These are phyloP conservation scores for Arvicanthis niloticus DNA, from an alignment of 2,113 vertebrate genomes.

Conservation along the genomic window DNA sequence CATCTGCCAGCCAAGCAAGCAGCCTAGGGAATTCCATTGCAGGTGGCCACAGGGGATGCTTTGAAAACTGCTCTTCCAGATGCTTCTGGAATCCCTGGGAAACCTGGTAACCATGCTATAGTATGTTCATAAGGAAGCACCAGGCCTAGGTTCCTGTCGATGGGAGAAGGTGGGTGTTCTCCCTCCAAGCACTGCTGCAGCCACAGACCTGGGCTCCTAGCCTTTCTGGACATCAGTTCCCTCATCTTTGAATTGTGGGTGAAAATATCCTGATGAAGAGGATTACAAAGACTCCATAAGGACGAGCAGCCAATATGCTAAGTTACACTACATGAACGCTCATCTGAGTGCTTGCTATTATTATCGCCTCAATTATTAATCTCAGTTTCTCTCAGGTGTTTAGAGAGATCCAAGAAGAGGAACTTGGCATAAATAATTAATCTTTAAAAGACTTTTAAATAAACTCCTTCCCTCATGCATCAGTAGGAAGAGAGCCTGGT, in stretches of 20 bases:
- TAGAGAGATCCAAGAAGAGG: background rate
- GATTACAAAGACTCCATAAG: background rate
- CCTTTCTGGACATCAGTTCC: background rate
- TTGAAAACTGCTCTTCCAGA: slow-evolving; percentile 35
- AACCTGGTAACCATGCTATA: background rate
- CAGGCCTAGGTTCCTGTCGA: background rate
- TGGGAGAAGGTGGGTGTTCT: background rate
- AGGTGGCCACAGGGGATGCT: slow-evolving; percentile 16
- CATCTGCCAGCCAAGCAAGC: slow-evolving; percentile 3
- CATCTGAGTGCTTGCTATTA: background rate
- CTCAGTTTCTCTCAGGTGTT: background rate
- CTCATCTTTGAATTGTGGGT: background rate
- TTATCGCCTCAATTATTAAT: background rate
- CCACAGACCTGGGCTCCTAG: background rate
- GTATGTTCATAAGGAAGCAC: background rate
- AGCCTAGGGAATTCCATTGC: background rate
- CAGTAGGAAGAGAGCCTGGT: background rate
- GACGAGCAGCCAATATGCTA: slow-evolving; percentile 20
- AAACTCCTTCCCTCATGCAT: background rate
- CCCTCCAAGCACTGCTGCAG: background rate
- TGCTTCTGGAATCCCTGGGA: background rate
- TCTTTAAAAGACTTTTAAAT: slow-evolving; percentile 29
- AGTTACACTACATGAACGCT: background rate
- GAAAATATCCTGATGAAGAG: background rate
- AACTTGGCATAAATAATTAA: background rate